Conservation (phyloP, 2,888 invertebrate genomes). For the Malthinus flaveolus region DNA sequence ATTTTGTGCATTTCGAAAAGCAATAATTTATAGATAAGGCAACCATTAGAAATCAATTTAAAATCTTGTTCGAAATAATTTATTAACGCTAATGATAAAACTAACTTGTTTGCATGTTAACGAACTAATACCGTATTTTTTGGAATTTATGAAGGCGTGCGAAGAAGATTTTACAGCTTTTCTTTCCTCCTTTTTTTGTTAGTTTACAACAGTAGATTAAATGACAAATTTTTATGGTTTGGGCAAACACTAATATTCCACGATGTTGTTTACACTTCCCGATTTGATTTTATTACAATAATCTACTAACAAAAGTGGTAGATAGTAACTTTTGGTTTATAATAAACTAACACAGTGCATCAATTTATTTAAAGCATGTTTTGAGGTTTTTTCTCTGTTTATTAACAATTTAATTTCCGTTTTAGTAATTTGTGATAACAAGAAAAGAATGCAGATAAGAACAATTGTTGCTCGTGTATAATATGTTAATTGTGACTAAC, state of each 20-base stretch:
- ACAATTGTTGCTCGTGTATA: neutral
- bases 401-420: constrained; percentile 11
- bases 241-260: too few relatives aligned
- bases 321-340: neutral
- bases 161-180: neutral
- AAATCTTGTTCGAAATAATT: neutral
- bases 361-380: neutral
- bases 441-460: constrained; percentile 12
- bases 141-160: constrained; percentile 9
- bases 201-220: too few relatives aligned
- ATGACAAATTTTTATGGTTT: too few relatives aligned
- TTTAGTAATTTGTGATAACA: constrained; percentile 14
- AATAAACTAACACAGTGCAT: constrained; percentile 2
- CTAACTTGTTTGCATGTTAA: constrained; percentile 10
- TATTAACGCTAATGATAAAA: constrained; percentile 1
- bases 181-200: too few relatives aligned
- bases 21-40: neutral
- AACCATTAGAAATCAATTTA: neutral
- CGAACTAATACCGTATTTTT: constrained; percentile 8
- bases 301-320: neutral
- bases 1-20: too few relatives aligned
- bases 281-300: neutral
- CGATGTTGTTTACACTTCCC: neutral
- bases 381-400: neutral
- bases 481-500: constrained; percentile 23